Evolutionary conservation across 2,113 vertebrate genomes (phyloP).

Genomic region (Myiagra hebetior): DNA sequence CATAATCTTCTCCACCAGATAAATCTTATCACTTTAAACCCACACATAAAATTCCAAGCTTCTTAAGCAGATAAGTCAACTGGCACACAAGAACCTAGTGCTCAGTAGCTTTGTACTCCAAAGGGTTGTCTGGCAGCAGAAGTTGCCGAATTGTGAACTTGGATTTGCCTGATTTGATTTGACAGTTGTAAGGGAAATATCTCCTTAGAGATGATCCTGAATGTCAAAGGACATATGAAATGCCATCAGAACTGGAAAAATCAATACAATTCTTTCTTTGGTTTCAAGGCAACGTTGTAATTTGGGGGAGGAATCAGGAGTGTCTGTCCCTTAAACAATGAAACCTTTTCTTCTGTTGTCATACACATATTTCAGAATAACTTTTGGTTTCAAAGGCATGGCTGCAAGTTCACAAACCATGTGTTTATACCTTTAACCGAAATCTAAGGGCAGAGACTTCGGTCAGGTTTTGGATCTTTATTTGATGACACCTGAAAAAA

Average conservation of each 20-base stretch:
- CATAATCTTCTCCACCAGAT: background rate
- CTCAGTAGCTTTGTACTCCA: background rate
- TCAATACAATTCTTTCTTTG: background rate
- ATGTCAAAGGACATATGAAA: background rate
- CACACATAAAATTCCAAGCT: background rate
- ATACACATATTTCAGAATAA: background rate
- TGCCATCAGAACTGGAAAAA: background rate
- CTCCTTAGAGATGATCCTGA: constrained; percentile 30
- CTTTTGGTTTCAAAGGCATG: background rate
- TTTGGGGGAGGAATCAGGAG: background rate
- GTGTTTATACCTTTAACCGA: background rate
- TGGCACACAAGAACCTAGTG: background rate
- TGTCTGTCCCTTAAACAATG: background rate
- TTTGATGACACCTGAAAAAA: background rate
- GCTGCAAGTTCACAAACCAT: background rate
- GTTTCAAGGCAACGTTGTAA: background rate
- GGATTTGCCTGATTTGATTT: background rate
- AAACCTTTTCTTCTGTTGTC: background rate
- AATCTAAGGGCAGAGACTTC: background rate
- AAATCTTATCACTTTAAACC: background rate
- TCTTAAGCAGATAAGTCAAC: background rate
- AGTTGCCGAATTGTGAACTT: background rate
- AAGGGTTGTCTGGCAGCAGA: background rate
- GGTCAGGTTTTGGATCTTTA: background rate
- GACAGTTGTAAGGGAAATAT: background rate